phyloP scores from a whole-genome alignment of 2,113 vertebrate genomes.

The Meleagris gallopavo region DNA sequence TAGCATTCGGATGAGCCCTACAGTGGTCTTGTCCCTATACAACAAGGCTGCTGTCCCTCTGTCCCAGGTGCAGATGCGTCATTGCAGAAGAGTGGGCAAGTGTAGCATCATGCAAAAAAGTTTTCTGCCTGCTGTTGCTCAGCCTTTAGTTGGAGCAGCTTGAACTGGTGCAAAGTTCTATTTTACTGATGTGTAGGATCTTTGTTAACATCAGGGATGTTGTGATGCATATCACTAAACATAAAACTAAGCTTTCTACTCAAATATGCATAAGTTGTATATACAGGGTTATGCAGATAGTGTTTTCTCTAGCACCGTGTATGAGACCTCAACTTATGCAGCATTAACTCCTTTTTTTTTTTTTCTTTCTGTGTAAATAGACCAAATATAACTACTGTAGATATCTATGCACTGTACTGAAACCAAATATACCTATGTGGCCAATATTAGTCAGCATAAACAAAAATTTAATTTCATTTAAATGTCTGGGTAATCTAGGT shows the following conservation, averaged over 20 bases:
- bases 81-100: too few relatives aligned
- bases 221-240: neutral
- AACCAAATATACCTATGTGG: neutral
- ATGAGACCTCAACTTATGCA: neutral
- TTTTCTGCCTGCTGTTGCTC: neutral
- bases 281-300: neutral
- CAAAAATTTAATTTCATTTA: neutral
- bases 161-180: neutral
- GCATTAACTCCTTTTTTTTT: neutral
- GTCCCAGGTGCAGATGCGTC: neutral
- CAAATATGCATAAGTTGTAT: neutral
- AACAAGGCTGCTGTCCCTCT: rapidly evolving
- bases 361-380: neutral
- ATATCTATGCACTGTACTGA: neutral
- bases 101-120: neutral
- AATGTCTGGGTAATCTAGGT: neutral
- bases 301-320: neutral
- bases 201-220: neutral
- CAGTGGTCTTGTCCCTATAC: neutral
- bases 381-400: neutral
- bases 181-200: rapidly evolving
- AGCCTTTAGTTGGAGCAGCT: neutral
- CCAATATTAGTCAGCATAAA: neutral
- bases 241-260: neutral
- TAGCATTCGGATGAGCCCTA: neutral